These are phyloP conservation scores for Boloria euphrosyne DNA, from an alignment of 2,888 invertebrate genomes.

Conservation along the genomic window DNA sequence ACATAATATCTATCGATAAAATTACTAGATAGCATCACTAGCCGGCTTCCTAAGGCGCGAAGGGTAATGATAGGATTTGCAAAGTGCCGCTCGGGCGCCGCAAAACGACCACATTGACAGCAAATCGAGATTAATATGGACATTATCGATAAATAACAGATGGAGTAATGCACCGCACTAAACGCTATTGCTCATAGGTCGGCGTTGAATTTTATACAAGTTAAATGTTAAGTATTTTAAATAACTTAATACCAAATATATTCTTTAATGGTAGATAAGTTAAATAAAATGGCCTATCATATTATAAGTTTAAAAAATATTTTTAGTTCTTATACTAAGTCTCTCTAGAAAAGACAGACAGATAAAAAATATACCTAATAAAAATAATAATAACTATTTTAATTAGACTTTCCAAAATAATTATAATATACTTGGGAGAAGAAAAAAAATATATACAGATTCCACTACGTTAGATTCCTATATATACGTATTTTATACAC, in stretches of 20 bases:
- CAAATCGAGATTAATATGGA: constrained; percentile 41
- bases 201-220: not conserved
- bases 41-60: constrained; percentile 31
- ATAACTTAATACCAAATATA: not conserved
- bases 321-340: too few species aligned
- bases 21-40: constrained; percentile 30
- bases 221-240: not conserved
- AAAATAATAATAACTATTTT: too few species aligned
- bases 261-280: too few species aligned
- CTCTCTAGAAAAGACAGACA: too few species aligned
- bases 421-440: too few species aligned
- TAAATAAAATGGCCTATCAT: too few species aligned
- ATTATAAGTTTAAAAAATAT: too few species aligned
- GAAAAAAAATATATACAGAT: too few species aligned
- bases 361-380: too few species aligned
- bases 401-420: too few species aligned
- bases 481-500: too few species aligned
- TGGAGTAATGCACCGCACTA: constrained; percentile 36
- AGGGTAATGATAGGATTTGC: constrained; percentile 47
- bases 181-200: constrained; percentile 6
- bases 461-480: too few species aligned
- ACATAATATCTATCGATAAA: constrained; percentile 24
- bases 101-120: constrained; percentile 36
- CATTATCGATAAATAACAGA: constrained; percentile 39
- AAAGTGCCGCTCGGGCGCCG: constrained; percentile 36